Evolutionary conservation across 1,140 invertebrate genomes (phyloP).

Genomic region (Sarcophaga peregrina): DNA sequence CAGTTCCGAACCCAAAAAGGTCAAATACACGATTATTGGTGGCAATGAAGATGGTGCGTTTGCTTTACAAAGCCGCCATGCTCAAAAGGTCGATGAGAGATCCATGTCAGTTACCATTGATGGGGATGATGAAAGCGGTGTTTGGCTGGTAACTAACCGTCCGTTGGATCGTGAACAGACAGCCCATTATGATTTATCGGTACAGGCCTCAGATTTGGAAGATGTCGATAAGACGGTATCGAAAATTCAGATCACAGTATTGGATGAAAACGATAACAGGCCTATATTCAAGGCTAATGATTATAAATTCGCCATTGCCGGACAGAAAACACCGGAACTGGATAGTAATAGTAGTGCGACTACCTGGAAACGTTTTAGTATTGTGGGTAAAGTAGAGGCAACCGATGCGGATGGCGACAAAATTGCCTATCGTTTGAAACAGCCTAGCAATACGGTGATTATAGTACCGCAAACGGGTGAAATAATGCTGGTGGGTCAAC

Average conservation of each 20-base stretch:
- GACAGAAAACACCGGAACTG: conserved; percentile 69
- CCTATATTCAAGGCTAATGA: conserved; percentile 82
- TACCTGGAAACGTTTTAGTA: conserved; percentile 79
- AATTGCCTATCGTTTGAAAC: conserved; percentile 83
- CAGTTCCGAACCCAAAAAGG: conserved; percentile 70
- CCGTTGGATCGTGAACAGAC: conserved; percentile 80
- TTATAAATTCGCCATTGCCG: conserved; percentile 82
- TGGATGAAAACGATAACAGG: conserved; percentile 91
- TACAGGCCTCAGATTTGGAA: conserved; percentile 80
- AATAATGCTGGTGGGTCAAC: conserved; percentile 82
- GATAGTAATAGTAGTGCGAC: conserved; percentile 66
- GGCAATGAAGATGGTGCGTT: conserved; percentile 79
- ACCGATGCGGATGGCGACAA: conserved; percentile 88
- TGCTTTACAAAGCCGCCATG: conserved; percentile 74
- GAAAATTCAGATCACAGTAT: conserved; percentile 77
- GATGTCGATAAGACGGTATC: conserved; percentile 80
- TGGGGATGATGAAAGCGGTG: conserved; percentile 67
- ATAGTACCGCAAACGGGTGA: conserved; percentile 93
- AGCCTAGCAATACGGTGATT: conserved; percentile 81
- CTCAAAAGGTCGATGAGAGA: conserved; percentile 70
- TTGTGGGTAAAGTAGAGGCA: conserved; percentile 83
- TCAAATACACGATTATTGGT: conserved; percentile 81
- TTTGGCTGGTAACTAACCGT: conserved; percentile 77
- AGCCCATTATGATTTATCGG: conserved; percentile 75
- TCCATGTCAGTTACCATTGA: conserved; percentile 69